Evolutionary conservation across 1,140 invertebrate genomes (phyloP).

Genomic region (Heliconius hewitsoni): DNA sequence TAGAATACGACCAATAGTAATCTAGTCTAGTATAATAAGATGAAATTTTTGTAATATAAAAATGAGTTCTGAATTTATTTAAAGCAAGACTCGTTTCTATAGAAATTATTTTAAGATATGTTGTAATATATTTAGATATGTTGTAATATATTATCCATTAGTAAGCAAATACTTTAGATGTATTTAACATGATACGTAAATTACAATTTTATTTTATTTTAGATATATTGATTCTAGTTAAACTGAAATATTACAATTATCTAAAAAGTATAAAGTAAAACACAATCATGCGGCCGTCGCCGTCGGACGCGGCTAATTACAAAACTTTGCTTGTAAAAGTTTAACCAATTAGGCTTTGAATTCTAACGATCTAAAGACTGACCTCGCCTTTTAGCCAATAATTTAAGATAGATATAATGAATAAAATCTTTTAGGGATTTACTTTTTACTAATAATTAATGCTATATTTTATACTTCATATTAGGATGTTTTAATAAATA

Average conservation of each 20-base stretch:
- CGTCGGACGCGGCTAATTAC: slow-evolving; percentile 26
- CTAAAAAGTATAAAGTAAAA: neutral
- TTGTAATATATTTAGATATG: neutral
- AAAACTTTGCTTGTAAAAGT: slow-evolving; percentile 40
- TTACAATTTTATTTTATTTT: neutral
- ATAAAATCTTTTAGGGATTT: neutral
- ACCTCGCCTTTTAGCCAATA: neutral
- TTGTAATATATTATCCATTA: neutral
- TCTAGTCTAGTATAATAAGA: neutral
- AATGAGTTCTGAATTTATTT: neutral
- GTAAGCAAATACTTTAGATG: too few relatives aligned
- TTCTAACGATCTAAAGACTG: neutral
- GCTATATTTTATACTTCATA: neutral
- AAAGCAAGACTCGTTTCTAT: neutral
- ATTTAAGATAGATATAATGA: neutral
- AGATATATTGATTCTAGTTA: neutral
- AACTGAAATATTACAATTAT: neutral
- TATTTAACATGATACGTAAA: neutral
- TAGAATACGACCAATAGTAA: too few relatives aligned
- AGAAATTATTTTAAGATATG: neutral
- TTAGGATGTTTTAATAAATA: neutral
- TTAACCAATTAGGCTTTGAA: slow-evolving; percentile 33
- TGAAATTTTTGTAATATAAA: neutral
- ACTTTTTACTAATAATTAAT: neutral
- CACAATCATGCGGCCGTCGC: neutral